Conservation (phyloP, 1,140 invertebrate species). For the Schlechtendalia chinensis region DNA sequence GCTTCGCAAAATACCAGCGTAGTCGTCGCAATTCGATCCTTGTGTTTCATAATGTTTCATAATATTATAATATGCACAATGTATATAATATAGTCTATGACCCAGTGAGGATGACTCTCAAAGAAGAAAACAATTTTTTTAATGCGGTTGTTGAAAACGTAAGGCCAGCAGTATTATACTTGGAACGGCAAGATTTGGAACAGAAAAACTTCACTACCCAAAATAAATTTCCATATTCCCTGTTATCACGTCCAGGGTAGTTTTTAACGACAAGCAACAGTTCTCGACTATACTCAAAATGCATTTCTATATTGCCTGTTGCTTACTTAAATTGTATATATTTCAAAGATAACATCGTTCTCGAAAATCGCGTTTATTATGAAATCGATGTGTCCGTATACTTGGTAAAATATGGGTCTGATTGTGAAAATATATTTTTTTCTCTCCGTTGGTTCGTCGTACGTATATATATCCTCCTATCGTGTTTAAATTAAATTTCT, state of each 20-base stretch:
- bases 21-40: background rate
- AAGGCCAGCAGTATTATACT: too few species aligned
- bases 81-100: background rate
- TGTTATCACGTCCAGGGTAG: too few species aligned
- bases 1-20: background rate
- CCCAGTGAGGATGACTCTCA: background rate
- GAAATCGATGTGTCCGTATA: background rate
- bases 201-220: too few species aligned
- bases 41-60: background rate
- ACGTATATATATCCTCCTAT: background rate
- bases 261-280: too few species aligned
- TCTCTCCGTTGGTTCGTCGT: too few species aligned
- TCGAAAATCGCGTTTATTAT: background rate
- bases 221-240: too few species aligned
- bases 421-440: background rate
- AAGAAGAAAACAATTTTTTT: background rate
- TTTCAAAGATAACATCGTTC: too few species aligned
- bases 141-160: background rate
- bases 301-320: too few species aligned
- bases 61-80: background rate
- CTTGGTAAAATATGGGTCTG: background rate
- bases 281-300: too few species aligned
- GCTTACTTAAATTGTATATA: too few species aligned
- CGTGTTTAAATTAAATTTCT: slow-evolving; percentile 1
- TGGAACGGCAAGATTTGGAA: too few species aligned